Evolutionary conservation across 2,797 vertebrate genomes (phyloP), one percentile per base, ranked within the genome.

Genomic region (Oreochromis grahami): DNA sequence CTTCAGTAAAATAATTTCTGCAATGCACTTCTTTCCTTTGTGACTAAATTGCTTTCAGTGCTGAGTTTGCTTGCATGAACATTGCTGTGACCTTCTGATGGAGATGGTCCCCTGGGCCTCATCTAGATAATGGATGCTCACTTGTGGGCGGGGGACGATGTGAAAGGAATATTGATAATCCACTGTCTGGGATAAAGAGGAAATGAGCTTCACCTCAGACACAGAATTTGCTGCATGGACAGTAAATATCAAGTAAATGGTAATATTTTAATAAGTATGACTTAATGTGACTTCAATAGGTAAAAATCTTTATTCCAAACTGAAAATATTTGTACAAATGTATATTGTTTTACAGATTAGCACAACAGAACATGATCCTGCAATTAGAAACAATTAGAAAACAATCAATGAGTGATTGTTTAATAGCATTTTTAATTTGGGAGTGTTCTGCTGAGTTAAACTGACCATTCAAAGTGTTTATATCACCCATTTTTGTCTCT

Each of bases 101-200:
- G 84, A 87, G 60, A 72, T 12, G 82, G 36, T 88, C 88, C 74
- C 81, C 77, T 65, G 68, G 80, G 88, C 41, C 86, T 81, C 80
- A 89, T 86, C 82, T 83, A 38, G 45, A 77, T 91, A 88, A 91
- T 88, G 86, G 88, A 86, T 77, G 41, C 50, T 85, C 55, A 72
- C 79, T 50, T 19, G 88, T 70, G 68, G 74, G 58, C 1, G 63
- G 56, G 13, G 70, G 68, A 43, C 60, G 80, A 65, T 81, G 88
- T 86, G 87, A 52, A 80, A 74, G 60, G 82, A 90, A 94, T 91
- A 87, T 87, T 86, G 85, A 94, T 91, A 87, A 60, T 58, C 55
- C 29, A 58, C 26, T 10, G 29, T 58, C 55, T 58, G 55, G 15
- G 55, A 58, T 32, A 32, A 58, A 58, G 56, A 58, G 56, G 56